Evolutionary conservation across 2,888 invertebrate species (phyloP).

Genomic region (Hydrotaea diabolus): DNA sequence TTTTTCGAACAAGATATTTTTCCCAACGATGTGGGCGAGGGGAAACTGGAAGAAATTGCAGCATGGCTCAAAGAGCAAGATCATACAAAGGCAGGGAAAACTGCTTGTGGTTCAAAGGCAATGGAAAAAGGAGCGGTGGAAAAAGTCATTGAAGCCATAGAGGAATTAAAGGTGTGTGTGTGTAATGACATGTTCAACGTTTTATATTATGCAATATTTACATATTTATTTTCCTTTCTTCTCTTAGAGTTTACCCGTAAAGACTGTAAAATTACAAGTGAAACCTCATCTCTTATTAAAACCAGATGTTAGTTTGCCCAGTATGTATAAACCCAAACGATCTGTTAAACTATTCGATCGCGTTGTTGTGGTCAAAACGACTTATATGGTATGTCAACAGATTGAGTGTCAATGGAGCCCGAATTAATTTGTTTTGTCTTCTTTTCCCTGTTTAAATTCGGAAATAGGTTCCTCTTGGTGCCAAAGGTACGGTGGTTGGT

Average conservation of each 20-base stretch:
- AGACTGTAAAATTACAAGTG: conserved; percentile 86
- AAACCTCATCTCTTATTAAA: conserved; percentile 87
- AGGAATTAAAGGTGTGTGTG: conserved; percentile 79
- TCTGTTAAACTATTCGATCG: conserved; percentile 87
- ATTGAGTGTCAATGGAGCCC: not conserved
- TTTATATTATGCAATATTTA: not conserved
- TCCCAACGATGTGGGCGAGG: conserved; percentile 81
- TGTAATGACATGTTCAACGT: conserved; percentile 13
- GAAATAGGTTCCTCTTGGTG: conserved; percentile 86
- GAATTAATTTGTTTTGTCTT: not conserved
- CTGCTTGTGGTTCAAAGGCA: conserved; percentile 86
- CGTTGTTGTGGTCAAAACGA: conserved; percentile 88
- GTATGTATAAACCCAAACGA: conserved; percentile 71
- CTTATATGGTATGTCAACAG: conserved; percentile 83
- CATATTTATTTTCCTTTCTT: conserved; percentile 13
- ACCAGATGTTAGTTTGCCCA: conserved; percentile 83
- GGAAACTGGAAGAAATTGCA: conserved; percentile 81
- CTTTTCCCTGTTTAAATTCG: not conserved
- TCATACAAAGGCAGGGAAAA: conserved; percentile 83
- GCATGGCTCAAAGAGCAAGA: conserved; percentile 89
- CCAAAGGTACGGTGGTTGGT: conserved; percentile 92
- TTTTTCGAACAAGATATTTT: conserved; percentile 87
- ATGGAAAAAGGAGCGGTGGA: conserved; percentile 86
- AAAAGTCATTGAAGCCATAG: conserved; percentile 78
- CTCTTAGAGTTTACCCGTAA: conserved; percentile 76